Evolutionary conservation across 2,797 vertebrate genomes (phyloP).

Genomic region (Naso thynnoides): DNA sequence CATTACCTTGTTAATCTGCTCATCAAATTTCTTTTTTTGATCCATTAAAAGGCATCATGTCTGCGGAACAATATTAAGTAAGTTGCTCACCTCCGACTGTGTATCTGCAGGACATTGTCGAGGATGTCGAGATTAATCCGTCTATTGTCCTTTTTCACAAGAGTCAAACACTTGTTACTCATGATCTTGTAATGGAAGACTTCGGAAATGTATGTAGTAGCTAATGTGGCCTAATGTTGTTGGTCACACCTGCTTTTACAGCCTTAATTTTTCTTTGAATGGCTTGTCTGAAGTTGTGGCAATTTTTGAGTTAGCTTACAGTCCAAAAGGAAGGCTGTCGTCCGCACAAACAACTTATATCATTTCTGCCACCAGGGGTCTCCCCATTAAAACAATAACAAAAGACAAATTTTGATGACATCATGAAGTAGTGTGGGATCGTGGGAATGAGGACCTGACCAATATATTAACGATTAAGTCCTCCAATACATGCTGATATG

Average conservation of each 20-base stretch:
- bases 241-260: background rate
- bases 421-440: too few species aligned
- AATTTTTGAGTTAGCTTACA: background rate
- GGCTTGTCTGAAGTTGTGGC: background rate
- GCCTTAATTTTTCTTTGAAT: background rate
- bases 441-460: too few species aligned
- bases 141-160: background rate
- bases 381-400: too few species aligned
- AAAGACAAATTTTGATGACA: too few species aligned
- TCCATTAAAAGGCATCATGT: slow-evolving; percentile 27
- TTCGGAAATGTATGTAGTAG: too few species aligned
- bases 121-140: background rate
- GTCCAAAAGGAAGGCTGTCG: background rate
- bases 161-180: background rate
- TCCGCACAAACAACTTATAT: too few species aligned
- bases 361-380: too few species aligned
- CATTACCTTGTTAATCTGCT: slow-evolving; percentile 47
- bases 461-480: too few species aligned
- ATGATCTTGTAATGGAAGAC: background rate
- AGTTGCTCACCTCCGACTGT: background rate
- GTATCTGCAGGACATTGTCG: background rate
- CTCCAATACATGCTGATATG: too few species aligned
- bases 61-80: background rate
- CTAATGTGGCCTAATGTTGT: too few species aligned
- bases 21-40: slow-evolving; percentile 49